A percentile compares a stretch with the other conserved stretches of the same genome.
phyloP scores from a whole-genome alignment of 2,797 vertebrate genomes.

The Podargus strigoides region DNA sequence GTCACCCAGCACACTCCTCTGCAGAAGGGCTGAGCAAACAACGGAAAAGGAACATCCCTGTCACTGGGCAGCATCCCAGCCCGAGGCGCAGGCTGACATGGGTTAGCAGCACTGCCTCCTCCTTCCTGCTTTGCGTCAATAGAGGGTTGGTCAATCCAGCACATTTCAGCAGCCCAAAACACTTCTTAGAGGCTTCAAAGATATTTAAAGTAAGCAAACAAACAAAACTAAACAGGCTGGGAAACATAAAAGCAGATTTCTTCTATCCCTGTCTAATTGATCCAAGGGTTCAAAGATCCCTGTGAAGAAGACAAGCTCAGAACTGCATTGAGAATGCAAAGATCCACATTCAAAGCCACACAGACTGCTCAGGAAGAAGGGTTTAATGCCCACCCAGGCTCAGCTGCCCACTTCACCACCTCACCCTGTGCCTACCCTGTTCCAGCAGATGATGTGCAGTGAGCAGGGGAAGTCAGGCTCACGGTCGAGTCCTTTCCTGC shows the following conservation, averaged over 20 bases:
- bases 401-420: background rate
- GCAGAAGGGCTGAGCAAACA: background rate
- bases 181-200: slow-evolving; percentile 29
- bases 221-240: slow-evolving; percentile 1
- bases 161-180: background rate
- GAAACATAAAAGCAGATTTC: slow-evolving; percentile 33
- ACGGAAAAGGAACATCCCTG: background rate
- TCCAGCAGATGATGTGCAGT: background rate
- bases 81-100: background rate
- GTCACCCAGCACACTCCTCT: background rate
- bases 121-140: background rate
- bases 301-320: background rate
- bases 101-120: background rate
- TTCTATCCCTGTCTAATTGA: background rate
- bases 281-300: slow-evolving; percentile 23
- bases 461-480: background rate
- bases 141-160: background rate
- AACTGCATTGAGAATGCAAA: background rate
- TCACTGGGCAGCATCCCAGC: background rate
- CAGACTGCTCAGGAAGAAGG: background rate
- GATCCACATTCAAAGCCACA: background rate
- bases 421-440: background rate
- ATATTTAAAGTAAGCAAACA: slow-evolving; percentile 1
- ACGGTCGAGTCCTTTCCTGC: background rate
- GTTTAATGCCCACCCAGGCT: background rate